phyloP scores from a whole-genome alignment of 2,113 vertebrate genomes.

The Chamaea fasciata region DNA sequence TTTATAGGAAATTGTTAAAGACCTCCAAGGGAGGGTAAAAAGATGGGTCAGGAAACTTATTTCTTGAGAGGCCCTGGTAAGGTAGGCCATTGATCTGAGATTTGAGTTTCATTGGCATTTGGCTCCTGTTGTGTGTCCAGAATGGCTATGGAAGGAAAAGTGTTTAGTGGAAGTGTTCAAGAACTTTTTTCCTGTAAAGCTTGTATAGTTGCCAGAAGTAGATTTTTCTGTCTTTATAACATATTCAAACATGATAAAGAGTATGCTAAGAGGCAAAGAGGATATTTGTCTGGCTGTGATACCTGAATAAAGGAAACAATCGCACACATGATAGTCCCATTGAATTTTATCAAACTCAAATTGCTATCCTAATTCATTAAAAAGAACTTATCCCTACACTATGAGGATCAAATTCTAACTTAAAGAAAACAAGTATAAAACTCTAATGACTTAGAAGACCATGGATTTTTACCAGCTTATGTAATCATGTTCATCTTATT shows the following conservation, averaged over 20 bases:
- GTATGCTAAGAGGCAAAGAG: not conserved
- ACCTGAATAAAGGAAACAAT: not conserved
- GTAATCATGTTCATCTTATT: not conserved
- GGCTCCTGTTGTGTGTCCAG: fast-evolving
- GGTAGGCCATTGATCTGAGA: not conserved
- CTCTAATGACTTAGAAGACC: not conserved
- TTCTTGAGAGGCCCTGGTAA: not conserved
- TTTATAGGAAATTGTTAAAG: slow-evolving; percentile 5
- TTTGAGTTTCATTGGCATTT: not conserved
- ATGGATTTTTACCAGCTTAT: not conserved
- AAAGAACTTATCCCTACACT: not conserved
- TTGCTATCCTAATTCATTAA: not conserved
- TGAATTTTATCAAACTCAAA: not conserved
- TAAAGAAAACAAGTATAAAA: not conserved
- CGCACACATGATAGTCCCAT: not conserved
- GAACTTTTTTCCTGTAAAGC: not conserved
- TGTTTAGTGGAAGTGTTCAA: not conserved
- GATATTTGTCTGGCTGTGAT: not conserved
- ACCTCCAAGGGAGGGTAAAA: slow-evolving; percentile 35
- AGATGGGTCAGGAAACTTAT: not conserved
- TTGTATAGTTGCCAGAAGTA: not conserved
- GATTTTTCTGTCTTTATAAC: not conserved
- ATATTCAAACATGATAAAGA: not conserved
- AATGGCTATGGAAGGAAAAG: not conserved
- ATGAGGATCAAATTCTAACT: not conserved